These are phyloP conservation scores for Strigamia maritima DNA, from an alignment of 2,888 invertebrate genomes.

Conservation along the genomic window DNA sequence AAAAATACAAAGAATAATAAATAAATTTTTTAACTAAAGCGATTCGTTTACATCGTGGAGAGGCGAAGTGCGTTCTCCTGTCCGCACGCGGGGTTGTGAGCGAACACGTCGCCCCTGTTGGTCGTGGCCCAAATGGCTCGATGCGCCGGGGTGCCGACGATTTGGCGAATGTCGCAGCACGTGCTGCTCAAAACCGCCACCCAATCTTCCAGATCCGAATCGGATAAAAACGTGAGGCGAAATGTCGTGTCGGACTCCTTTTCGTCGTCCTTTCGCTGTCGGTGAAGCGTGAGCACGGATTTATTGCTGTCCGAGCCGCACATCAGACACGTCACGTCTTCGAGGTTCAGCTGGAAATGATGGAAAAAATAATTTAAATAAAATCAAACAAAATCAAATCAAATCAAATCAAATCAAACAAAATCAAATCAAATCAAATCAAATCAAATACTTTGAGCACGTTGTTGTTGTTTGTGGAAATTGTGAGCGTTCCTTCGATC, in stretches of 20 bases:
- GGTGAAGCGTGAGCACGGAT: conserved; percentile 71
- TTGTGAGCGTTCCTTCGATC: not conserved
- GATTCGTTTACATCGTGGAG: too few species aligned
- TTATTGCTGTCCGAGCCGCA: conserved; percentile 76
- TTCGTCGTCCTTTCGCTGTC: conserved; percentile 54
- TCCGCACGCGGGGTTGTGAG: conserved; percentile 65
- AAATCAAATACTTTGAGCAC: not conserved
- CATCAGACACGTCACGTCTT: conserved; percentile 72
- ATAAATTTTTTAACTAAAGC: too few species aligned
- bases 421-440: too few species aligned
- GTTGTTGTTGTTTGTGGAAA: not conserved
- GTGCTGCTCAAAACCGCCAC: conserved; percentile 50
- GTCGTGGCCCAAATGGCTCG: conserved; percentile 76
- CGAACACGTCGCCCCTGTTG: conserved; percentile 74
- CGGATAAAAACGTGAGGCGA: conserved; percentile 73
- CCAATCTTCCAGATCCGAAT: conserved; percentile 87
- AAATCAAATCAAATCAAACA: not conserved
- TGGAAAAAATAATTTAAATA: too few species aligned
- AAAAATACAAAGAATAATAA: too few species aligned
- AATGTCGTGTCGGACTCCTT: conserved; percentile 55
- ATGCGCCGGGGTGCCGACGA: conserved; percentile 66
- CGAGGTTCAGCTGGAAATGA: conserved; percentile 63
- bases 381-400: too few species aligned
- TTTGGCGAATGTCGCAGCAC: conserved; percentile 41
- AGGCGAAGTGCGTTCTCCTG: conserved; percentile 60